Percentiles rank a stretch among this genome's conserved stretches.
Evolutionary conservation across 2,113 vertebrate species (phyloP).

Genomic region (Tyrannus savana): DNA sequence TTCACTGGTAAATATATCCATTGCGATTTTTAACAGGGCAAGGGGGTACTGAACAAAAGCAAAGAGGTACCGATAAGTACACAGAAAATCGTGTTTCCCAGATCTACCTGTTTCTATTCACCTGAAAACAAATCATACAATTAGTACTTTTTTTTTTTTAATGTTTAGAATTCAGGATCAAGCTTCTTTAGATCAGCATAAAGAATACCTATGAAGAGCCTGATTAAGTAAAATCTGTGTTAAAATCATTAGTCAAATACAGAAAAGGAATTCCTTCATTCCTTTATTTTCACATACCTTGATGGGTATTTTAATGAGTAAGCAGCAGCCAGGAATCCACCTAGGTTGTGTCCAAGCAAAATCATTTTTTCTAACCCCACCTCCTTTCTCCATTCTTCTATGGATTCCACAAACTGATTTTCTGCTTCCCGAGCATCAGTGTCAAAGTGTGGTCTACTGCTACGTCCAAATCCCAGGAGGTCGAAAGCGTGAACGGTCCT

Average conservation of each 20-base stretch:
- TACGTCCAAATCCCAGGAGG: slow-evolving; percentile 93
- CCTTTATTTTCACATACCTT: slow-evolving; percentile 77
- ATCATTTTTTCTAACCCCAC: slow-evolving; percentile 87
- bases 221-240: neutral
- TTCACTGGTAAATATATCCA: neutral
- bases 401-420: slow-evolving; percentile 91
- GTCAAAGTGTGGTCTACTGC: slow-evolving; percentile 88
- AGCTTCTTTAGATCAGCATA: neutral
- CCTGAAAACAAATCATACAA: neutral
- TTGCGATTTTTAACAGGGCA: neutral
- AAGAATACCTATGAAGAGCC: neutral
- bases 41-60: neutral
- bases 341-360: slow-evolving; percentile 93
- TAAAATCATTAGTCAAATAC: neutral
- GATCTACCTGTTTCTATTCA: neutral
- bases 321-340: slow-evolving; percentile 90
- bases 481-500: slow-evolving; percentile 90
- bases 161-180: neutral
- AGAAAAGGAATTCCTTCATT: neutral
- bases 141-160: neutral
- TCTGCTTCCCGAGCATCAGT: slow-evolving; percentile 84
- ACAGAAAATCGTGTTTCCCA: neutral
- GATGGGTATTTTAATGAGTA: slow-evolving; percentile 87
- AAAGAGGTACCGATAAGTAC: neutral
- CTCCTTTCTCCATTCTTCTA: slow-evolving; percentile 90